Conservation (phyloP, 2,797 vertebrate species). For the Cuniculus paca region DNA sequence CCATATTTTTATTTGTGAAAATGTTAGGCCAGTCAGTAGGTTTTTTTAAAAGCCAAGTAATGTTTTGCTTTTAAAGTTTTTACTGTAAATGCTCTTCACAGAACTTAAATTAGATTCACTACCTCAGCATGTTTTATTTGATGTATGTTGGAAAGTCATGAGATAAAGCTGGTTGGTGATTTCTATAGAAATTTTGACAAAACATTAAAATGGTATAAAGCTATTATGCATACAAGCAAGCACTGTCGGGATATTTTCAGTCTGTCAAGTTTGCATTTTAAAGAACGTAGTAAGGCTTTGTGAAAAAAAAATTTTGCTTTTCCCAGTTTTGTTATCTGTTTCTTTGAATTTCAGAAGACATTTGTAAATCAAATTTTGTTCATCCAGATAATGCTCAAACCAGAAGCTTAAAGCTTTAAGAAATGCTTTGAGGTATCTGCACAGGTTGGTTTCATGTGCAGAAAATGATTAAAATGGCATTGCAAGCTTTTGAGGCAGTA, state of each 20-base stretch:
- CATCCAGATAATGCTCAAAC: constrained; percentile 45
- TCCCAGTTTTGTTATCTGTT: constrained; percentile 76
- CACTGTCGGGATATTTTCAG: constrained; percentile 53
- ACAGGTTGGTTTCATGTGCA: constrained; percentile 61
- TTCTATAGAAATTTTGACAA: constrained; percentile 72
- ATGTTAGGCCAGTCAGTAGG: neutral
- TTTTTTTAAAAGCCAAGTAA: neutral
- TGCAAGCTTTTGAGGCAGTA: constrained; percentile 24
- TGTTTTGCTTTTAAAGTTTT: constrained; percentile 49
- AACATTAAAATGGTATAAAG: constrained; percentile 62
- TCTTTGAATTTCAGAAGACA: constrained; percentile 74
- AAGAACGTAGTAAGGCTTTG: constrained; percentile 56
- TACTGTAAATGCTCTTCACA: neutral
- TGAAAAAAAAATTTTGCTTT: constrained; percentile 74
- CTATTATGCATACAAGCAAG: neutral
- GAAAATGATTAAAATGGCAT: constrained; percentile 66
- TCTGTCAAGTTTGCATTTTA: constrained; percentile 67
- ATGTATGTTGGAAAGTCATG: constrained; percentile 61
- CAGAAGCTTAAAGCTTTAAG: constrained; percentile 60
- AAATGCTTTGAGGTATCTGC: constrained; percentile 2
- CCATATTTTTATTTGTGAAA: neutral
- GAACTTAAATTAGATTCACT: constrained; percentile 50
- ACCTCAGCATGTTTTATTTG: constrained; percentile 57
- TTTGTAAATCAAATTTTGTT: constrained; percentile 82
- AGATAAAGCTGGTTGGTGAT: constrained; percentile 60